Conservation (phyloP, 1,140 invertebrate genomes). For the Zaprionus lachaisei region DNA sequence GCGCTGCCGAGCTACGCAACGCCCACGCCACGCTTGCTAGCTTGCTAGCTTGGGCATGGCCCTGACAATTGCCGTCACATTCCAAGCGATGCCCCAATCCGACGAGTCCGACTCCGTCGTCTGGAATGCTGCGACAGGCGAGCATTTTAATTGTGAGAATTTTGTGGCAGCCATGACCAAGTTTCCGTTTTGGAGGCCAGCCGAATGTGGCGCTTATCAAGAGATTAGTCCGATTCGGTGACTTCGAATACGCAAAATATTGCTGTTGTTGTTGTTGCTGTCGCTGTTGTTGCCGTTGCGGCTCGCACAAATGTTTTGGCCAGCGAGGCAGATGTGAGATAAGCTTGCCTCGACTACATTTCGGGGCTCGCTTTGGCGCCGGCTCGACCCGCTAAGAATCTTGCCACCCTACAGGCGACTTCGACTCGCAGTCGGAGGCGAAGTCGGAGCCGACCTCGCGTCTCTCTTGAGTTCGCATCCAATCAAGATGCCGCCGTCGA, state of each 20-base stretch:
- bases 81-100: slow-evolving; percentile 53
- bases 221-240: slow-evolving; percentile 65
- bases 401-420: slow-evolving; percentile 71
- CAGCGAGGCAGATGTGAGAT: slow-evolving; percentile 49
- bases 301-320: slow-evolving; percentile 41
- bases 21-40: slow-evolving; percentile 48
- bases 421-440: slow-evolving; percentile 5
- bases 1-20: slow-evolving; percentile 75
- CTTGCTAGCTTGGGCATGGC: slow-evolving; percentile 23
- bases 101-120: slow-evolving; percentile 25
- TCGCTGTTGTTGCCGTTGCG: slow-evolving; percentile 19
- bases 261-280: slow-evolving; percentile 18
- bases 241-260: slow-evolving; percentile 42
- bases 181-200: slow-evolving; percentile 50
- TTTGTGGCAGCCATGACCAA: slow-evolving; percentile 65
- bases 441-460: slow-evolving; percentile 7
- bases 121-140: slow-evolving; percentile 51
- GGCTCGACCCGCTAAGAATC: slow-evolving; percentile 57
- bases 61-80: slow-evolving; percentile 65
- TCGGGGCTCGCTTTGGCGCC: slow-evolving; percentile 68
- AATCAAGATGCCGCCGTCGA: slow-evolving; percentile 74
- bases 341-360: slow-evolving; percentile 24
- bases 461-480: slow-evolving; percentile 45
- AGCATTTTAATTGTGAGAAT: slow-evolving; percentile 79
- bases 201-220: slow-evolving; percentile 56